Percentiles rank a stretch among this genome's conserved stretches.
Conservation (phyloP, 2,888 invertebrate species). For the Iselma pallidipennis region DNA sequence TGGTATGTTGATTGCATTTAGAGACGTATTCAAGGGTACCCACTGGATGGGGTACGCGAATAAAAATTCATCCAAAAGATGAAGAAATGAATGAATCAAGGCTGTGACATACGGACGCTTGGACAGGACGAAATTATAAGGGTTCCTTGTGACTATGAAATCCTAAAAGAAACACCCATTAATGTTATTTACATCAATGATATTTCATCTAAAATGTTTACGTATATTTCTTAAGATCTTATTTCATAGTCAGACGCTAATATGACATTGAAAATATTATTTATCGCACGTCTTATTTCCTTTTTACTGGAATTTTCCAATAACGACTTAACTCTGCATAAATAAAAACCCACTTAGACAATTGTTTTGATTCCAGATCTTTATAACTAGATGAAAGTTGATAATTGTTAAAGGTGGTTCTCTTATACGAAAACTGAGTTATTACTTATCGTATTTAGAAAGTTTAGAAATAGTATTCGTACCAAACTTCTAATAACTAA, state of each 20-base stretch:
- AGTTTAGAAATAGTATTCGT: constrained; percentile 13
- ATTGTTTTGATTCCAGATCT: too few species aligned
- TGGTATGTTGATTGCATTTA: too few species aligned
- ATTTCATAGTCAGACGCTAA: not conserved
- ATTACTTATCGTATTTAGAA: constrained; percentile 9
- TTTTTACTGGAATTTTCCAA: too few species aligned
- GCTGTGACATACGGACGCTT: too few species aligned
- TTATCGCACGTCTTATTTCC: too few species aligned
- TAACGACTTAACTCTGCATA: not conserved
- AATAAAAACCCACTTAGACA: not conserved
- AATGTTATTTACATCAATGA: not conserved
- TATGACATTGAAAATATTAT: not conserved
- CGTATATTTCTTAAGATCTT: not conserved
- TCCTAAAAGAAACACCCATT: not conserved
- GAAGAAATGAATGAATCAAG: too few species aligned
- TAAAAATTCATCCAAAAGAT: too few species aligned
- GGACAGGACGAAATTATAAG: too few species aligned
- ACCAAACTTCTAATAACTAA: constrained; percentile 10
- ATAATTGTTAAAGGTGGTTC: constrained; percentile 4
- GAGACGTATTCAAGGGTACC: too few species aligned
- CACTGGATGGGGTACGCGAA: too few species aligned
- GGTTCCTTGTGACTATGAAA: too few species aligned
- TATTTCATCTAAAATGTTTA: not conserved
- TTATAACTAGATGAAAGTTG: constrained; percentile 14
- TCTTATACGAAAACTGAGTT: constrained; percentile 11